These are phyloP conservation scores for Epizoanthus fatuus DNA, from an alignment of 92 coral and sea anemone species.

Conservation along the genomic window DNA sequence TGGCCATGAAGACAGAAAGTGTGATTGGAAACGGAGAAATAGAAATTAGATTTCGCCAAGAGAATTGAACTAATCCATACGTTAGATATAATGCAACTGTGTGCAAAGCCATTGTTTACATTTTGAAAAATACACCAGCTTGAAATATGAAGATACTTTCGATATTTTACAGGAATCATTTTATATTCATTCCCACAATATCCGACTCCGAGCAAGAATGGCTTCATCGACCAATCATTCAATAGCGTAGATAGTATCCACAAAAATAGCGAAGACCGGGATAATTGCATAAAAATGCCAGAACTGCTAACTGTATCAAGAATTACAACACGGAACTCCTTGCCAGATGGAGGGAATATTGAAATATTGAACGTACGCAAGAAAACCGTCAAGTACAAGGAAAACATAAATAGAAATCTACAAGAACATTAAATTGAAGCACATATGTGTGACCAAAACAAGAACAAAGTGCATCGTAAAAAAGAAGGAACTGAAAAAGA, in stretches of 20 bases:
- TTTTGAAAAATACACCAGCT: not conserved
- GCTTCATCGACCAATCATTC: too few species aligned
- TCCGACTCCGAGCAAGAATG: too few species aligned
- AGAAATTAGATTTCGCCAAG: not conserved
- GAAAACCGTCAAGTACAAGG: slow-evolving; percentile 1
- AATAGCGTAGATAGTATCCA: too few species aligned
- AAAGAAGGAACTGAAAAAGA: slow-evolving; percentile 14
- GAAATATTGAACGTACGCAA: not conserved
- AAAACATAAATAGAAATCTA: slow-evolving; percentile 33
- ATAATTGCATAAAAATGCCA: too few species aligned
- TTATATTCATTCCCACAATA: too few species aligned
- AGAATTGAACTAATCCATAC: not conserved
- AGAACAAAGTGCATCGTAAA: slow-evolving; percentile 28
- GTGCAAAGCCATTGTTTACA: not conserved
- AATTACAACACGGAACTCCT: too few species aligned
- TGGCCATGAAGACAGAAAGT: too few species aligned
- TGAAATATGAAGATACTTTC: too few species aligned
- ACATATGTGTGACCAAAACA: slow-evolving; percentile 26
- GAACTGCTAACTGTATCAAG: too few species aligned
- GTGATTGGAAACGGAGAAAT: not conserved
- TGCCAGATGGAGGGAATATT: not conserved
- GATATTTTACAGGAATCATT: too few species aligned
- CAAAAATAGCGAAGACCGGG: too few species aligned
- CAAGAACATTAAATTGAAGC: slow-evolving; percentile 1
- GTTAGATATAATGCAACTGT: not conserved